Base-by-base conservation (phyloP, 2,797 vertebrate species). In the Peromyscus aztecus region DNA sequence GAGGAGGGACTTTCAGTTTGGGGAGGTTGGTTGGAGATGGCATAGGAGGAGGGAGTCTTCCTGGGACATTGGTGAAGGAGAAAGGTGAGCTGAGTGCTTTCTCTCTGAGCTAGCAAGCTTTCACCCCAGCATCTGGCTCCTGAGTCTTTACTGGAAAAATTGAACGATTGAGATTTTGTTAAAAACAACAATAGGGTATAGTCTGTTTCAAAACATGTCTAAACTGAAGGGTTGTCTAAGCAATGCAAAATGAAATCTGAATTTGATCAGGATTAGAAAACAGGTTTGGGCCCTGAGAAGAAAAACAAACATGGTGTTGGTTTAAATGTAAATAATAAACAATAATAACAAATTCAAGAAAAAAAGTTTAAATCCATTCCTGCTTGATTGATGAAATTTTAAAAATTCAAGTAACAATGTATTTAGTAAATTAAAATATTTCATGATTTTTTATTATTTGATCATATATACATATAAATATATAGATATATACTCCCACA, bases 391-490 rank as follows among this genome's bases (percentile, higher is more conserved):
- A 6, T 23, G 34, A 89, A 82, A 84, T 21, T 10, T 83, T n/a
- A 29, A 17, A 80, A 88, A 94, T 93, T 86, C 6, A 85, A 91
- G 85, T 94, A 86, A 71, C 88, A 75, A 89, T 43, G 43, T 31
- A 90, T 82, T 63, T 63, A 78, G 31, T 93, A 69, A 87, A 89
- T 65, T 95, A 83, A 76, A 92, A 87, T 49, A 49, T 49, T 31
- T 31, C 24, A 29, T 46, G 46, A 77, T 9, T 31, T 31, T 52
- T 77, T 77, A 77, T 17, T 49, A 67, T 71, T 65, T 78, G 8
- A 84, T 86, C 27, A 13, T 46, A 61, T 52, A 46, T 37, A 17
- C 11, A 77, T 76, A 29, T 76, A 59, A 59, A 59, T 23, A 73
- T 23, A 40, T 73, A 73, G n/a, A 40, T 89, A 11, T 67, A 6